Evolutionary conservation across 2,888 invertebrate species (phyloP).

Genomic region (Anticlea derivata): DNA sequence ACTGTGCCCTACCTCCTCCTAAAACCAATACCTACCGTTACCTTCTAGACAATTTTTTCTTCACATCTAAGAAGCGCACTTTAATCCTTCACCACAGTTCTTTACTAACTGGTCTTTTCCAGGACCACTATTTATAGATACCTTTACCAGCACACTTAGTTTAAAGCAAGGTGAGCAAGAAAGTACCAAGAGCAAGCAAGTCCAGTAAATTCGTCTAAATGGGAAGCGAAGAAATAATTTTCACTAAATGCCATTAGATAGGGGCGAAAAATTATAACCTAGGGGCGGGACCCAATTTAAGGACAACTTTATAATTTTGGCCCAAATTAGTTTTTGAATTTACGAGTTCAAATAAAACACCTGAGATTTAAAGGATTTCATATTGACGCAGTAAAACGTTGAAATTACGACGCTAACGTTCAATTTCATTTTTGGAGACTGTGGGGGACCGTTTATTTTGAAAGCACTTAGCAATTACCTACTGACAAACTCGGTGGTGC

Average conservation of each 20-base stretch:
- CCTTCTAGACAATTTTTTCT: too few species aligned
- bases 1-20: too few species aligned
- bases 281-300: conserved; percentile 26
- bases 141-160: too few species aligned
- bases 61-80: too few species aligned
- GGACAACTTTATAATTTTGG: conserved; percentile 32
- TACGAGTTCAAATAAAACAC: conserved; percentile 34
- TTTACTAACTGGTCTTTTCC: too few species aligned
- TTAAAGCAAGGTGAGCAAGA: too few species aligned
- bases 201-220: conserved; percentile 16
- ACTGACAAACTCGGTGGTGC: too few species aligned
- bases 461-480: too few species aligned
- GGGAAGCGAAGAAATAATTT: conserved; percentile 16
- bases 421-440: neutral
- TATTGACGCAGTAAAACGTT: conserved; percentile 7
- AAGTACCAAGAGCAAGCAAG: too few species aligned
- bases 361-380: conserved; percentile 19
- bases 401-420: neutral
- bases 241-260: conserved; percentile 25
- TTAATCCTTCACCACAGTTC: too few species aligned
- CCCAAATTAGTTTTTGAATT: conserved; percentile 37
- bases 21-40: too few species aligned
- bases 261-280: conserved; percentile 24
- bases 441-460: neutral
- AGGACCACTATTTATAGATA: too few species aligned